Conservation (phyloP, 2,113 vertebrate species). For the Onychorhynchus coronatus region DNA sequence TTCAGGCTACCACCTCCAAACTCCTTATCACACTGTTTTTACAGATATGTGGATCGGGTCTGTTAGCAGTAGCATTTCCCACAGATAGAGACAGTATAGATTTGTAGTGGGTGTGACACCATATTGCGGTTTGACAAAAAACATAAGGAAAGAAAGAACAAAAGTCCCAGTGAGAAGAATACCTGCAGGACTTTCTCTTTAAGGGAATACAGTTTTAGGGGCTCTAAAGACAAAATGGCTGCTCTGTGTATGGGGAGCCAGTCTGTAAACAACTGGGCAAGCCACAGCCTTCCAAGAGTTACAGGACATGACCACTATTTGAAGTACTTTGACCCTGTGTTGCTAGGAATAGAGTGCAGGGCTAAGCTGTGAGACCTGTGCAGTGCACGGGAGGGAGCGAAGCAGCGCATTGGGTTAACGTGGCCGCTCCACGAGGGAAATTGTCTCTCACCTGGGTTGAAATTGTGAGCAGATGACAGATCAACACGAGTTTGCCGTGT, state of each 20-base stretch:
- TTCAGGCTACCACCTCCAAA: neutral
- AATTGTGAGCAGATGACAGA: slow-evolving; percentile 39
- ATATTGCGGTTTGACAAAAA: neutral
- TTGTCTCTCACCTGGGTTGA: neutral
- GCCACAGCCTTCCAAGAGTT: neutral
- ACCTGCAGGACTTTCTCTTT: neutral
- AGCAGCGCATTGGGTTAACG: neutral
- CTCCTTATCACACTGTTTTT: neutral
- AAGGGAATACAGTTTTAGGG: neutral
- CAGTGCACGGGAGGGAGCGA: accelerated
- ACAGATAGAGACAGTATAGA: neutral
- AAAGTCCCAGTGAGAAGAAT: neutral
- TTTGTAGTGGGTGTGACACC: neutral
- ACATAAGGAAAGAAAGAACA: neutral
- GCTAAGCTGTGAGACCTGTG: neutral
- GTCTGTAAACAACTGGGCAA: neutral
- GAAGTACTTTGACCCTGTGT: neutral
- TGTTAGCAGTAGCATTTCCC: neutral
- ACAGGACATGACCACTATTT: neutral
- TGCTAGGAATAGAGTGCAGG: neutral
- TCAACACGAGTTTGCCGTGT: neutral
- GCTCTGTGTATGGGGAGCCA: neutral
- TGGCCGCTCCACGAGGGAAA: neutral
- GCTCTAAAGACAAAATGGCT: neutral
- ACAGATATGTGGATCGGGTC: neutral